phyloP scores from a whole-genome alignment of 2,888 invertebrate species.

The Allophyes oxyacanthae region DNA sequence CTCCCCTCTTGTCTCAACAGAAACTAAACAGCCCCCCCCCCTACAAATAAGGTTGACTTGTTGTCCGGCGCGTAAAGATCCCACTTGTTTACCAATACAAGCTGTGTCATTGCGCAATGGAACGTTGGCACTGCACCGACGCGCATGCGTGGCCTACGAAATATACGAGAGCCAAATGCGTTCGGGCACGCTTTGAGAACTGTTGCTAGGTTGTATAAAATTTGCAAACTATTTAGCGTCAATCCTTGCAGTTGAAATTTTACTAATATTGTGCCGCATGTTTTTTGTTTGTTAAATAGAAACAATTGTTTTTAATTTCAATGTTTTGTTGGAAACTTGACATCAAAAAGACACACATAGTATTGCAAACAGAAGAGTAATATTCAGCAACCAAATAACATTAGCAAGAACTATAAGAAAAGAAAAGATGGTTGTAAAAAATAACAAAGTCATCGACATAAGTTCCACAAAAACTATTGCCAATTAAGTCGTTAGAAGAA shows the following conservation, averaged over 20 bases:
- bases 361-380: too few species aligned
- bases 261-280: too few species aligned
- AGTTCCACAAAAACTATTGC: conserved; percentile 1
- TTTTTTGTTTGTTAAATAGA: too few species aligned
- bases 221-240: too few species aligned
- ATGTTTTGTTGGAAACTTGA: background rate
- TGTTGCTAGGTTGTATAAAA: background rate
- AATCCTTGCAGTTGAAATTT: too few species aligned
- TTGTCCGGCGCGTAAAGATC: conserved; percentile 41
- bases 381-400: too few species aligned
- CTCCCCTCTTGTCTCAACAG: conserved; percentile 11
- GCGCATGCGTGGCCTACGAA: conserved; percentile 33
- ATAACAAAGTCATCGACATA: conserved; percentile 16
- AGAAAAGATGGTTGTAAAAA: too few species aligned
- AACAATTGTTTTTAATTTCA: too few species aligned
- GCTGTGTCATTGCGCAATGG: conserved; percentile 54
- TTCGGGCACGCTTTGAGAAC: conserved; percentile 12
- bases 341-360: too few species aligned
- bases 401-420: too few species aligned
- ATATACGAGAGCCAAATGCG: conserved; percentile 42
- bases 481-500: conserved; percentile 25
- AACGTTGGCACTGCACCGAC: conserved; percentile 56
- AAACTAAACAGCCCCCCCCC: conserved; percentile 12
- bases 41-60: conserved; percentile 29
- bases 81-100: conserved; percentile 58